Evolutionary conservation across 23 tunicate species (phyloP), one percentile per base, ranked within the genome.

Genomic region (Trididemnum nubilum): DNA sequence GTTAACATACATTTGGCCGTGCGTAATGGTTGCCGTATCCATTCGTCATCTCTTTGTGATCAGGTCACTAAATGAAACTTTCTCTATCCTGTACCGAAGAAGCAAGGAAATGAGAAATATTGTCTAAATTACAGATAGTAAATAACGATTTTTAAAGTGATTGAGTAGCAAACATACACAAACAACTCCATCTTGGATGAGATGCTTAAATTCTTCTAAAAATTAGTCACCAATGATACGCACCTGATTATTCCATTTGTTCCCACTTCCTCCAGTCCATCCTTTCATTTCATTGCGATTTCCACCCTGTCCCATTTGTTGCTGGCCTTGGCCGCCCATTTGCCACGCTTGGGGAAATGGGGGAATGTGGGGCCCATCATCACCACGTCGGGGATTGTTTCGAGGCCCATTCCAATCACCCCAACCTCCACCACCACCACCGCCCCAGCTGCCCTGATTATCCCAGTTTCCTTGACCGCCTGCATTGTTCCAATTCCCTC

Each of bases 321-420:
- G 81, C 31, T 52, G 81, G 2, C 12, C 2, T 7, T 33, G 37
- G 9, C 19, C 4, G 0, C 82, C 84, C 76, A 77, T 71, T 70
- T 91, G 97, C 97, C 97, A 91, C 19, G 87, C 87, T 52, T 70
- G 76, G 2, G 97, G 97, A 76, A 91, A 91, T 0, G 97, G 97
- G 21, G 97, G 97, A 37, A 91, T 91, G 59, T 75, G 64, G 35
- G 97, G 84, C 12, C 90, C 97, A 67, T 85, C 87, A 51, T 85
- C 87, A 76, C 35, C 59, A 4, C 67, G 30, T 61, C 84, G 72
- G 51, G 72, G 57, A 27, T 57, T 67, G 35, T 75, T 75, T 23
- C 82, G 66, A 25, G 81, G 76, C 54, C 85, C 91, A 64, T 65
- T 74, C 85, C 91, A 79, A 64, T 80, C 91, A 38, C 85, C 91